A percentile compares a stretch with the other conserved stretches of the same genome.
Conservation (phyloP, 2,888 invertebrate genomes). For the Spatulosminthurus flaviceps region DNA sequence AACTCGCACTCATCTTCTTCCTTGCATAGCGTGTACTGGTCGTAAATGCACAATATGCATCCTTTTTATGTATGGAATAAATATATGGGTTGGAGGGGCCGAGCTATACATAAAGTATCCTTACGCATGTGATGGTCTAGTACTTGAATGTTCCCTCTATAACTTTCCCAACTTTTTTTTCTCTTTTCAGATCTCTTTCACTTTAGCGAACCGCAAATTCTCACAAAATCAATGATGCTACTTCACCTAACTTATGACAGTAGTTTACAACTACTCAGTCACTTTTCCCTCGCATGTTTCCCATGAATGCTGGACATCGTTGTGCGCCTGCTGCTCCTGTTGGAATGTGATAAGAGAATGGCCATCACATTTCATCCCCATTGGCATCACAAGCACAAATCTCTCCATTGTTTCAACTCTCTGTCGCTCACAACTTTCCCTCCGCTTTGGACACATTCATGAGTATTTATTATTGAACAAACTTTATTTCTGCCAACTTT, state of each 20-base stretch:
- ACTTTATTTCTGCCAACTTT: conserved; percentile 18
- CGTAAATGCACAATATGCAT: too few relatives aligned
- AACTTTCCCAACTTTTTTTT: background rate
- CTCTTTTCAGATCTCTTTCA: background rate
- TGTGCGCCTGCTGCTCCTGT: conserved; percentile 50
- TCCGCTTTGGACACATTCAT: conserved; percentile 24
- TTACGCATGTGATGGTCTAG: background rate
- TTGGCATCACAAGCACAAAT: conserved; percentile 53
- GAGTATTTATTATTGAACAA: conserved; percentile 16
- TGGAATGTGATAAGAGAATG: conserved; percentile 58
- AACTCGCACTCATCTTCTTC: too few relatives aligned
- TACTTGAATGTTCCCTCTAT: background rate
- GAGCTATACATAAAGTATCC: background rate
- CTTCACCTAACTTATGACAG: conserved; percentile 52
- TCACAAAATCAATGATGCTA: conserved; percentile 51
- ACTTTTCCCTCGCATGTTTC: conserved; percentile 10
- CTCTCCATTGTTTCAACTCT: conserved; percentile 41
- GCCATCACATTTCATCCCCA: conserved; percentile 58
- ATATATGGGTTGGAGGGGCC: too few relatives aligned
- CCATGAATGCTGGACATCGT: conserved; percentile 11
- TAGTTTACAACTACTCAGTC: conserved; percentile 51
- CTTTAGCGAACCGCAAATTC: conserved; percentile 28
- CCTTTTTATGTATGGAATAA: too few relatives aligned
- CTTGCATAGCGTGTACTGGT: too few relatives aligned
- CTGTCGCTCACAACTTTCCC: conserved; percentile 5